phyloP scores from a whole-genome alignment of 2,888 invertebrate genomes.

The Spialia ferax region DNA sequence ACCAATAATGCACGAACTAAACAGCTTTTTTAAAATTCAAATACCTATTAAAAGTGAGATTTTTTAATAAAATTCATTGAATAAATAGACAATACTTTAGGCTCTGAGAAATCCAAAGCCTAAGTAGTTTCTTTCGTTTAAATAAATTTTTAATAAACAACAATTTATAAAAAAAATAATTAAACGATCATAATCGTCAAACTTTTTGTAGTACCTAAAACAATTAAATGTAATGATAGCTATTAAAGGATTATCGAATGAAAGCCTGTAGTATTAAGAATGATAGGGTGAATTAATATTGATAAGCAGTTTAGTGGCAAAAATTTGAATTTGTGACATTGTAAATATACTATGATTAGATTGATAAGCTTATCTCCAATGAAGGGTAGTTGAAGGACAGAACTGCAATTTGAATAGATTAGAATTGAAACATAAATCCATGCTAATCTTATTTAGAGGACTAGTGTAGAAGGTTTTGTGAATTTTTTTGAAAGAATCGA shows the following conservation, averaged over 20 bases:
- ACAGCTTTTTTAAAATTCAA: too few relatives aligned
- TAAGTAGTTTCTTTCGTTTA: too few relatives aligned
- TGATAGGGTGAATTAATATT: conserved; percentile 6
- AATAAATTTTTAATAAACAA: too few relatives aligned
- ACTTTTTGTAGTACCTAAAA: background rate
- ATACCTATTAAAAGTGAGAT: too few relatives aligned
- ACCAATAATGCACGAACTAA: too few relatives aligned
- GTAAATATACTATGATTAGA: conserved; percentile 24
- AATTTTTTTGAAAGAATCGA: too few relatives aligned
- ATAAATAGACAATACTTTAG: too few relatives aligned
- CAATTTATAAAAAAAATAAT: too few relatives aligned
- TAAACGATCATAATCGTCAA: too few relatives aligned
- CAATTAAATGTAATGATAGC: background rate
- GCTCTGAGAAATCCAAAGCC: too few relatives aligned
- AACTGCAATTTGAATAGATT: conserved; percentile 6
- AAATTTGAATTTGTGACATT: conserved; percentile 1
- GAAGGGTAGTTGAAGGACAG: conserved; percentile 19
- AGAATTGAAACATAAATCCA: background rate
- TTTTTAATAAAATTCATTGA: too few relatives aligned
- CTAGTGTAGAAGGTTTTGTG: too few relatives aligned
- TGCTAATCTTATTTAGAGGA: background rate
- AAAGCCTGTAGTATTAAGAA: conserved; percentile 13
- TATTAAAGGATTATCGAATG: conserved; percentile 13
- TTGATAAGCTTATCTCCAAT: conserved; percentile 26
- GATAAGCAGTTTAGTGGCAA: conserved; percentile 18